Percentiles rank a stretch among this genome's conserved stretches.
Evolutionary conservation across 2,888 invertebrate species (phyloP).

Genomic region (Epinotia brunnichana): DNA sequence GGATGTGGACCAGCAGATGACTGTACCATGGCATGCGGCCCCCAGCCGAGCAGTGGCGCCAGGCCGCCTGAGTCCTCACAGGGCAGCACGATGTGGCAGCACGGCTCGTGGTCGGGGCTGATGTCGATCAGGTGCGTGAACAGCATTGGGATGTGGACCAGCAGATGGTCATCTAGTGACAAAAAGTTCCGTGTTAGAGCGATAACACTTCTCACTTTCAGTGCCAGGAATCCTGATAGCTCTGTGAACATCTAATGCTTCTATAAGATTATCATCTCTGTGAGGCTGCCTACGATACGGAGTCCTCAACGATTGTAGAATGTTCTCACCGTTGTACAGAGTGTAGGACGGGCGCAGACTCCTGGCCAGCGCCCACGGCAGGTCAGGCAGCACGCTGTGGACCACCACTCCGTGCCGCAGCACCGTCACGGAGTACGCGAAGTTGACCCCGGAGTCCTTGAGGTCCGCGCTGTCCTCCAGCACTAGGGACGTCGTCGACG

Average conservation of each 20-base stretch:
- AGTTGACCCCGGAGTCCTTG: slow-evolving; percentile 88
- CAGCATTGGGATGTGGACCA: slow-evolving; percentile 92
- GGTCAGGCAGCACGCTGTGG: slow-evolving; percentile 91
- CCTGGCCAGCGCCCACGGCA: slow-evolving; percentile 91
- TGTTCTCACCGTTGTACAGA: slow-evolving; percentile 77
- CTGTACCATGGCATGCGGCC: slow-evolving; percentile 79
- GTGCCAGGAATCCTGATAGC: no score
- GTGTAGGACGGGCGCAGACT: slow-evolving; percentile 90
- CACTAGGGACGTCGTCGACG: slow-evolving; percentile 80
- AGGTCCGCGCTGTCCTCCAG: slow-evolving; percentile 82
- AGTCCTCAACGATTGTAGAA: neutral
- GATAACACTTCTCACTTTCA: no score
- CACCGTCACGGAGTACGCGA: slow-evolving; percentile 92
- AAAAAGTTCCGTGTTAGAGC: neutral
- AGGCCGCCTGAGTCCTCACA: slow-evolving; percentile 83
- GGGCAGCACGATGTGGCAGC: slow-evolving; percentile 89
- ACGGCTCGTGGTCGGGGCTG: slow-evolving; percentile 92
- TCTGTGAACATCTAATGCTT: neutral
- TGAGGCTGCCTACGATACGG: no score
- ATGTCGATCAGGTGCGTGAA: slow-evolving; percentile 94
- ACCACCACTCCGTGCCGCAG: slow-evolving; percentile 93
- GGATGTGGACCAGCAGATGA: slow-evolving; percentile 92
- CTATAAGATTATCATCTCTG: neutral
- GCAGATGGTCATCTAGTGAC: slow-evolving; percentile 89
- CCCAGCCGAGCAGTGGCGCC: slow-evolving; percentile 86